These are phyloP conservation scores for Benthochromis sp. DNA, from an alignment of 2,113 vertebrate genomes.

Conservation along the genomic window DNA sequence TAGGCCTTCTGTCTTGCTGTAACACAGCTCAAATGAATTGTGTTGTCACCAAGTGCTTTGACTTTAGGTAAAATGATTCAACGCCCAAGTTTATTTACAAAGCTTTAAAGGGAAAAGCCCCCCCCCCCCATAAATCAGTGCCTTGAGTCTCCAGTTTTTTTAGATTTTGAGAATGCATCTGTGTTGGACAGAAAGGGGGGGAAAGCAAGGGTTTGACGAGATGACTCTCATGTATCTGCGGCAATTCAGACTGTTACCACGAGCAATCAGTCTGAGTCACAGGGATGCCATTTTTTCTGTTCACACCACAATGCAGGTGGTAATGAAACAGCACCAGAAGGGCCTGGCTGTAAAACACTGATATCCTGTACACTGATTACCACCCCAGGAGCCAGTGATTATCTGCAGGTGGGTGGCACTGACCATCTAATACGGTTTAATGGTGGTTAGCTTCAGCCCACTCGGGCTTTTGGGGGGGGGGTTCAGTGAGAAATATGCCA, in stretches of 20 bases:
- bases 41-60: neutral
- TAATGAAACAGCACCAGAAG: constrained; percentile 49
- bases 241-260: neutral
- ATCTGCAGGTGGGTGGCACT: constrained; percentile 25
- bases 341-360: constrained; percentile 6
- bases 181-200: rapidly evolving
- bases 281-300: neutral
- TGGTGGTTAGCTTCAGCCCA: neutral
- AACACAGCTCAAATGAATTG: neutral
- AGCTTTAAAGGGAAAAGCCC: neutral
- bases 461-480: rapidly evolving
- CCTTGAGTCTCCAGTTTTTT: neutral
- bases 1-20: neutral
- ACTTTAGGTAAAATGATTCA: neutral
- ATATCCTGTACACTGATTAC: constrained; percentile 13
- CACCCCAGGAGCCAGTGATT: constrained; percentile 8
- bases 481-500: neutral
- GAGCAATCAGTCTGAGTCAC: neutral
- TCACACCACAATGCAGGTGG: constrained; percentile 32
- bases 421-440: constrained; percentile 9
- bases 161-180: neutral
- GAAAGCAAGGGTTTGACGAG: neutral
- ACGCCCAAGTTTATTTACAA: neutral
- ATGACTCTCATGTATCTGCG: neutral
- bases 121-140: neutral